Base-by-base conservation (phyloP, 1,140 invertebrate species). In the Dryas iulia region DNA sequence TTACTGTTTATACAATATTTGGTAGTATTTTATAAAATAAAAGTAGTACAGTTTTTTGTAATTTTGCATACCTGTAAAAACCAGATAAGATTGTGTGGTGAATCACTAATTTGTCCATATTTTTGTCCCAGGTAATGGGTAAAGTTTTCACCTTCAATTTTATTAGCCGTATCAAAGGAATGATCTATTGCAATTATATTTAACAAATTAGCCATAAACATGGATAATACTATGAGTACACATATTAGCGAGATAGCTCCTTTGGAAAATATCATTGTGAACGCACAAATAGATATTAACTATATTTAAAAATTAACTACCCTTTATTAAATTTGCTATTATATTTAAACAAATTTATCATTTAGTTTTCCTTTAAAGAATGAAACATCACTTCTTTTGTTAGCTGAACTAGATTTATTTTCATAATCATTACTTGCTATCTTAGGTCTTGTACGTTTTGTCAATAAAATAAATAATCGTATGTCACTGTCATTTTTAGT, bases 61-160 rank as follows among this genome's bases (percentile, higher is more conserved):
- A 18, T 47, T 0, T 2, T 21, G 14, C 89, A 90, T 91, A 96
- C 96, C 92, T 97, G 96, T 73, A 97, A 78, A 92, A 97, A 96
- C 95, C 95, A 96, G 60, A 96, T 92, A 14, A 96, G 77, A 83
- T 96, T 93, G 21, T 94, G 82, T 12, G 79, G 74, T 0, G 91
- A 92, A 74, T 94, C 87, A 30, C 81, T 89, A 52, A 95, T 94
- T 60, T 71, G 73, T 10, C 79, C 83, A 73, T 92, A 82, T 63
- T 93, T 93, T 73, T 87, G 68, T 61, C 72, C 76, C 57, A 87
- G 72, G 75, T 85, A 84, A 66, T 75, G 79, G 6, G 84, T 84
- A 60, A 76, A 81, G 69, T 87, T 88, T 67, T 78, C 69, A 12
- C 82, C 82, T 61, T 79, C 71, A 31, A 80, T 71, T 66, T 82